These are phyloP conservation scores for Pseudococcus longispinus DNA, from an alignment of 2,888 invertebrate genomes.

Conservation along the genomic window DNA sequence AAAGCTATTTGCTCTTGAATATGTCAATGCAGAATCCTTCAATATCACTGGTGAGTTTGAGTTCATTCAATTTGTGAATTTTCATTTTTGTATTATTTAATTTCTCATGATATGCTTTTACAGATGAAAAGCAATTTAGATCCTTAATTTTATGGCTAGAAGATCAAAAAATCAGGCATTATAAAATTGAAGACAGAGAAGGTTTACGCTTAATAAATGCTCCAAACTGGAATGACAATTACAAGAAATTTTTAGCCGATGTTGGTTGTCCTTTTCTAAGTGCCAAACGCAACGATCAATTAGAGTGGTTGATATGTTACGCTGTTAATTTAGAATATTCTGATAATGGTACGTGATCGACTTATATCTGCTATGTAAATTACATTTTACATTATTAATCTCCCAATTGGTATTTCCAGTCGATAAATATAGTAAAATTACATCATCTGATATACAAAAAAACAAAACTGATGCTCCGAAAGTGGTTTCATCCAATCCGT, in stretches of 20 bases:
- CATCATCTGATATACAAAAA: slow-evolving; percentile 69
- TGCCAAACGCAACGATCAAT: slow-evolving; percentile 70
- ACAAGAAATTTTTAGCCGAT: slow-evolving; percentile 76
- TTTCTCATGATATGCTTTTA: slow-evolving; percentile 60
- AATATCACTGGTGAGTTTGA: slow-evolving; percentile 33
- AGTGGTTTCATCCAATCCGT: slow-evolving; percentile 79
- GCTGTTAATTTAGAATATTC: slow-evolving; percentile 84
- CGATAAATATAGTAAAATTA: slow-evolving; percentile 74
- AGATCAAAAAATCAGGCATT: slow-evolving; percentile 89
- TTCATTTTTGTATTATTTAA: neutral
- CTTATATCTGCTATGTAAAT: neutral
- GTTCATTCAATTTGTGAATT: neutral
- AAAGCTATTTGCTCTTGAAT: slow-evolving; percentile 43
- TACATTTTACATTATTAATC: slow-evolving; percentile 16
- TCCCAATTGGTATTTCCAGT: slow-evolving; percentile 65
- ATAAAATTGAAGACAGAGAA: slow-evolving; percentile 81
- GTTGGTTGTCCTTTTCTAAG: slow-evolving; percentile 75
- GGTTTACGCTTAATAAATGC: slow-evolving; percentile 74
- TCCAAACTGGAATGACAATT: slow-evolving; percentile 74
- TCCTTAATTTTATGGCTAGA: slow-evolving; percentile 89
- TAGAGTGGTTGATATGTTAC: slow-evolving; percentile 85
- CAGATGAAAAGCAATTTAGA: slow-evolving; percentile 82
- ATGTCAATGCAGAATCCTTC: slow-evolving; percentile 35
- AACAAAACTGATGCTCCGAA: slow-evolving; percentile 71
- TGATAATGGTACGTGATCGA: slow-evolving; percentile 73